Evolutionary conservation across 2,113 vertebrate genomes (phyloP), one percentile per base, ranked within the genome.

Genomic region (Mugil cephalus): DNA sequence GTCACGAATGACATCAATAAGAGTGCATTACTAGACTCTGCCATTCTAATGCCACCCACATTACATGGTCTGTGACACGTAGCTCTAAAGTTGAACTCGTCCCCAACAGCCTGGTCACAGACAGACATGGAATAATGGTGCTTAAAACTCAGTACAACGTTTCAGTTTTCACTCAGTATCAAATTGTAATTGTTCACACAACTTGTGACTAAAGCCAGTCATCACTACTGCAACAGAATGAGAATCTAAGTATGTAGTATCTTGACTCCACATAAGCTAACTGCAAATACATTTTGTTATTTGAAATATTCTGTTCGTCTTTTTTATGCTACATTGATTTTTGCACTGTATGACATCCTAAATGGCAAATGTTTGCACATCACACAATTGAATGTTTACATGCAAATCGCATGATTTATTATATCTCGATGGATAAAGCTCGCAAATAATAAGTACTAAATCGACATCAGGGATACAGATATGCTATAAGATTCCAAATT

Each of bases 361-460:
- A 50, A 40, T 21, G 15, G 35, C 13, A 72, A 50, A 10, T 46
- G 40, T 70, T 78, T 73, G 69, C 63, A 74, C 53, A 56, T 12
- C 8, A 24, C 34, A 43, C 18, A 55, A 15, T 17, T 65, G 40
- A 38, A 63, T 80, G 17, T 73, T 73, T 61, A 64, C 14, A 80
- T 64, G 45, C 61, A 10, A 45, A 62, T 58, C 2, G 7, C 6
- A 38, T 34, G n/a, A 40, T 34, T 40, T 24, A 14, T 54, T 4
- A 47, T 13, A 11, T 34, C 4, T 35, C 45, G 14, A 66, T 36
- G 24, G 17, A 40, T 62, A 17, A 69, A 65, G 47, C 36, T 61
- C 40, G 10, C 11, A 14, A 47, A 11, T 46, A 7, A 45, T 45
- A 9, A 62, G 9, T 1, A 4, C 4, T 39, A 39, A 2, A 15